phyloP scores from a whole-genome alignment of 2,888 invertebrate species.

The Coenonympha glycerion region DNA sequence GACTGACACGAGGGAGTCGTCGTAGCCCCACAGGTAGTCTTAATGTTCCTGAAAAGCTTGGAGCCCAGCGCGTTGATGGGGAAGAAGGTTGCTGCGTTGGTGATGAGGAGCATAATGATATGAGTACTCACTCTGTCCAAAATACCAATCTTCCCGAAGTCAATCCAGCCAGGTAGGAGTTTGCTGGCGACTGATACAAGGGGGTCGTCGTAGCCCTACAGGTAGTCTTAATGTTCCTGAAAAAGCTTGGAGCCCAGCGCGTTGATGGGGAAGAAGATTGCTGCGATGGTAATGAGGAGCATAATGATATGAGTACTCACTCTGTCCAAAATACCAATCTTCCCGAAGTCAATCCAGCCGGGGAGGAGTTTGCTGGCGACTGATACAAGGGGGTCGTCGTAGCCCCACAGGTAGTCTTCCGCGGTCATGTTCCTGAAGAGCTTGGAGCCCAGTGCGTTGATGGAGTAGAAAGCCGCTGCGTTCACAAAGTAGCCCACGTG shows the following conservation, averaged over 20 bases:
- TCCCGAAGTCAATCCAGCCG: conserved; percentile 86
- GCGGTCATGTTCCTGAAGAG: conserved; percentile 81
- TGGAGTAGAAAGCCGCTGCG: conserved; percentile 78
- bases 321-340: conserved; percentile 87
- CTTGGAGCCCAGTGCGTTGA: conserved; percentile 78
- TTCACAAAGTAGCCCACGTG: conserved; percentile 73
- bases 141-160: too few species aligned
- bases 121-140: too few species aligned
- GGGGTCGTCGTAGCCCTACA: too few species aligned
- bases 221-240: too few species aligned
- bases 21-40: conserved; percentile 89
- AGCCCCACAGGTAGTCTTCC: conserved; percentile 88
- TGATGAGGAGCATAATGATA: too few species aligned
- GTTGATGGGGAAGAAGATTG: too few species aligned
- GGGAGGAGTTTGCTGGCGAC: conserved; percentile 84
- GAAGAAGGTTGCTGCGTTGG: conserved; percentile 80
- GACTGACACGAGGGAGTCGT: conserved; percentile 83
- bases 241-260: too few species aligned
- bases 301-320: conserved; percentile 73
- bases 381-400: conserved; percentile 83
- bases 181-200: too few species aligned
- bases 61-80: conserved; percentile 78
- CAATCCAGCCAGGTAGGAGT: too few species aligned
- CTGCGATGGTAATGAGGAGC: too few species aligned
- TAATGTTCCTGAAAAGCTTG: conserved; percentile 79